These are phyloP conservation scores for Pionites leucogaster DNA, from an alignment of 2,113 vertebrate species.

Conservation along the genomic window DNA sequence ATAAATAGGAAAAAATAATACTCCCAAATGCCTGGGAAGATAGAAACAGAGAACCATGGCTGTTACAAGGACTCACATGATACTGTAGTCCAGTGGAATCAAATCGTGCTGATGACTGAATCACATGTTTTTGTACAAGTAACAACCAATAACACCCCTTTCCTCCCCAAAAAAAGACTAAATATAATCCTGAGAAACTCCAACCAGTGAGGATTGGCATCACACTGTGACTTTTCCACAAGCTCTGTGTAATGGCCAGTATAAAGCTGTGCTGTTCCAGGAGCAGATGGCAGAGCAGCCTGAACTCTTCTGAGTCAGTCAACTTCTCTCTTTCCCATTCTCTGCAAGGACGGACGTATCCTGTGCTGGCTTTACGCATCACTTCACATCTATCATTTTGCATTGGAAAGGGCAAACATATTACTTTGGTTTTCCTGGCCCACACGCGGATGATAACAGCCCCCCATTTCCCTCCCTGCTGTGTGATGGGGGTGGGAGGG, in stretches of 20 bases:
- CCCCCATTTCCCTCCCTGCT: not conserved
- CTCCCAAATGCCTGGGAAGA: not conserved
- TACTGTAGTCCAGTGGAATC: not conserved
- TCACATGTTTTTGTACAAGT: constrained; percentile 42
- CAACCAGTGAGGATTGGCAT: not conserved
- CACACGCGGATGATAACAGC: not conserved
- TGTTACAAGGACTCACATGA: constrained; percentile 13
- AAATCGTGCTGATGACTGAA: not conserved
- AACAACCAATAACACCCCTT: not conserved
- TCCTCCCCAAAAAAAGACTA: constrained; percentile 1
- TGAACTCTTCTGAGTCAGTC: not conserved
- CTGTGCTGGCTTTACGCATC: not conserved
- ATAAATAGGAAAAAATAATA: not conserved
- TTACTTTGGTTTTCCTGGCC: constrained; percentile 53
- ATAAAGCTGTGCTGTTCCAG: rapidly evolving
- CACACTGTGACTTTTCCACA: not conserved
- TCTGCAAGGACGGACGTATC: not conserved
- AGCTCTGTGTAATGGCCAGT: not conserved
- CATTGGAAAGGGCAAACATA: not conserved
- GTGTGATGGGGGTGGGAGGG: not conserved
- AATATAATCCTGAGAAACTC: not conserved
- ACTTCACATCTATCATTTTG: not conserved
- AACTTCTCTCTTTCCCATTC: not conserved
- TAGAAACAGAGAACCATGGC: not conserved
- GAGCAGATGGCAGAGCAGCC: constrained; percentile 33